A percentile compares a stretch with the other conserved stretches of the same genome.
These are phyloP conservation scores for Nematopogon swammerdamellus DNA, from an alignment of 2,888 invertebrate genomes.

Conservation along the genomic window DNA sequence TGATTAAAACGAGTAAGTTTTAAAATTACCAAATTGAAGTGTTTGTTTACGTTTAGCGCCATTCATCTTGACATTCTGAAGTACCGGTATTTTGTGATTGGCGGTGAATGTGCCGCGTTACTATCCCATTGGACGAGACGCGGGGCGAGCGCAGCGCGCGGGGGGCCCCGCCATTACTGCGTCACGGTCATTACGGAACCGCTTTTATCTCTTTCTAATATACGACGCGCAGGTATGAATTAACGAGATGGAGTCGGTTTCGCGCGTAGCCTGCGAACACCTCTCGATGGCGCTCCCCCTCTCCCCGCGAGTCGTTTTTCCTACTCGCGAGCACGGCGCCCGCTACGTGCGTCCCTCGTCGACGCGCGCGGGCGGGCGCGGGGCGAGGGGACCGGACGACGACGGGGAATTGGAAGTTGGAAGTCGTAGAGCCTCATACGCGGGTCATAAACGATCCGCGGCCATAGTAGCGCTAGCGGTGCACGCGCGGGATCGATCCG, in stretches of 20 bases:
- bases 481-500: conserved; percentile 59
- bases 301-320: conserved; percentile 14
- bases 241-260: conserved; percentile 53
- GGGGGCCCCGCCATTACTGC: conserved; percentile 49
- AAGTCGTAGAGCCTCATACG: conserved; percentile 83
- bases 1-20: no score
- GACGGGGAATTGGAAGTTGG: conserved; percentile 79
- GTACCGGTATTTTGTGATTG: conserved; percentile 57
- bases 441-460: conserved; percentile 84
- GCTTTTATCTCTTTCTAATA: conserved; percentile 58
- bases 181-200: conserved; percentile 52
- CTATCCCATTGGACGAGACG: conserved; percentile 53
- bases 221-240: conserved; percentile 53
- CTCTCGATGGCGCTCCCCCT: conserved; percentile 27
- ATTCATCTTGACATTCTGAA: conserved; percentile 54
- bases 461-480: conserved; percentile 59
- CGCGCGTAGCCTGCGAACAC: conserved; percentile 9
- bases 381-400: conserved; percentile 48
- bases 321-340: neutral
- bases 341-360: conserved; percentile 27
- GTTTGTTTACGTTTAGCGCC: conserved; percentile 37
- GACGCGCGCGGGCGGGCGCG: conserved; percentile 42
- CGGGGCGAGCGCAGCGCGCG: conserved; percentile 36
- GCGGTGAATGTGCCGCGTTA: conserved; percentile 56
- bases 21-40: conserved; percentile 10